Conservation (phyloP, 2,113 vertebrate species). For the Okapia johnstoni region DNA sequence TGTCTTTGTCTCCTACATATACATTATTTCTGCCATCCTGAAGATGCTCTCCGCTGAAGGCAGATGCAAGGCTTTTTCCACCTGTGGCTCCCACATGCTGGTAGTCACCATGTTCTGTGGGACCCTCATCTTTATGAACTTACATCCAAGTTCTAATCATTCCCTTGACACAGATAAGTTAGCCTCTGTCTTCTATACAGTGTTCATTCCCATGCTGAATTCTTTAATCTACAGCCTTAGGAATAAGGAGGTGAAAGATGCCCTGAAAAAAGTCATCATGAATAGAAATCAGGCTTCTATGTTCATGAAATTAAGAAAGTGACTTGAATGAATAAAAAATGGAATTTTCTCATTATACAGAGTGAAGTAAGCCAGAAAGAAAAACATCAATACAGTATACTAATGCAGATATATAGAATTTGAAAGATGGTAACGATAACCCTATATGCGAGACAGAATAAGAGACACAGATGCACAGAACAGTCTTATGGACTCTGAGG, state of each 20-base stretch:
- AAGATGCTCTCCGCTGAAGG: constrained; percentile 54
- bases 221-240: constrained; percentile 63
- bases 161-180: constrained; percentile 60
- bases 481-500: no score
- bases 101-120: constrained; percentile 60
- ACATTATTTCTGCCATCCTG: constrained; percentile 39
- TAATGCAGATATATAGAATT: no score
- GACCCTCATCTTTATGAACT: constrained; percentile 60
- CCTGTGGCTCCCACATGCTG: constrained; percentile 61
- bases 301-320: background rate
- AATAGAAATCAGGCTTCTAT: background rate
- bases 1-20: no score
- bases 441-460: no score
- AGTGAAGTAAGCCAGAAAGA: no score
- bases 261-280: constrained; percentile 12
- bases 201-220: constrained; percentile 69
- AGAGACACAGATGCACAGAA: no score
- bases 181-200: constrained; percentile 67
- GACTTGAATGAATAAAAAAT: background rate
- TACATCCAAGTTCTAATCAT: constrained; percentile 66
- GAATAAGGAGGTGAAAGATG: constrained; percentile 40
- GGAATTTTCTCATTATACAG: no score
- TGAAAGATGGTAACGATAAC: no score
- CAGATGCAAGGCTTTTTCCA: constrained; percentile 62
- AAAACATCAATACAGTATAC: no score